Evolutionary conservation across 2,797 vertebrate genomes (phyloP), one percentile per base, ranked within the genome.

Genomic region (Dicrostonyx torquatus): DNA sequence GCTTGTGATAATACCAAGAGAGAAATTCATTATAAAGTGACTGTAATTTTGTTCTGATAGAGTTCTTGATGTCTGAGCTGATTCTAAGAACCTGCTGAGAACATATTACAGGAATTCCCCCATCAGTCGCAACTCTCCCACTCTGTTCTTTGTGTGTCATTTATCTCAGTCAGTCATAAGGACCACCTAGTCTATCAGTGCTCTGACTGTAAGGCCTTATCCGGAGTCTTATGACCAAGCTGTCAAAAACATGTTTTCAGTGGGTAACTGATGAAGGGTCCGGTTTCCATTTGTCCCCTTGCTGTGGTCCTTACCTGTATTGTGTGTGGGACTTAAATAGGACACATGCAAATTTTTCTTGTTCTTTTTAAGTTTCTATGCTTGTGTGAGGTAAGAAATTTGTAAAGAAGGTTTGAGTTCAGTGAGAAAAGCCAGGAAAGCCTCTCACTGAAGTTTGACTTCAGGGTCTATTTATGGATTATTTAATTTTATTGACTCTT

Each of bases 401-500:
- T 58, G 12, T 55, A 5, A 88, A 40, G 14, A 68, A 58, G 8
- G 12, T 66, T n/a, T 72, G 60, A 77, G 13, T 43, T 95, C 87
- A 76, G 15, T 62, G 89, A 87, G 4, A 86, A 58, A 62, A 80
- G 79, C 11, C 87, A 58, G 18, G 31, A 85, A 93, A 70, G 10
- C 15, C 8, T 70, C 7, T 93, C 50, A n/a, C 3, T 48, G 45
- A 58, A 62, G n/a, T 73, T 72, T 64, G 70, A 66, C 22, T 58
- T 73, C 9, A 50, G 37, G 13, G 18, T 1, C 2, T 64, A 82
- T 58, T 72, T 83, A 24, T 48, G 20, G 20, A 26, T 84, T 70
- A 40, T 76, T 73, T 89, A 13, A 20, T 89, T 92, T 92, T 70
- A 62, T 37, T 90, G 17, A 83, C 43, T 31, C n/a, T n/a, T n/a